phyloP scores from a whole-genome alignment of 2,113 vertebrate genomes.

The Sciurus niger region DNA sequence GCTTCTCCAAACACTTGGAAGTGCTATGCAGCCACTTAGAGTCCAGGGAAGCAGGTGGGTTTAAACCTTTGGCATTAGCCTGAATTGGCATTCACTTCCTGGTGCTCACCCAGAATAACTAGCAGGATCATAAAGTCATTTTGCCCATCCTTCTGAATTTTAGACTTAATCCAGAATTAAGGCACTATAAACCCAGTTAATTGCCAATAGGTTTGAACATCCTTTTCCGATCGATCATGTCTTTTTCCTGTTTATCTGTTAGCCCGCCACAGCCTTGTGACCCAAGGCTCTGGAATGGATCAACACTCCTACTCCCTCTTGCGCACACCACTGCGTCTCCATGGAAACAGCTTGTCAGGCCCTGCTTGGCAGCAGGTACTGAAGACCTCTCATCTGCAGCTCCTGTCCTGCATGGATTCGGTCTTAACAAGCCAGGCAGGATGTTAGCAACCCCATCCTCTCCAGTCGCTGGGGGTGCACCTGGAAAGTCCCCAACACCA shows the following conservation, averaged over 20 bases:
- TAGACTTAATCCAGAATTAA: conserved; percentile 74
- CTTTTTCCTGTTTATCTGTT: conserved; percentile 79
- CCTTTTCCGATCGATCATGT: conserved; percentile 57
- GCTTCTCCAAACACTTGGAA: conserved; percentile 45
- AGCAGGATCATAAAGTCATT: conserved; percentile 61
- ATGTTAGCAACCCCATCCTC: conserved; percentile 9
- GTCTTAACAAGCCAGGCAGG: conserved; percentile 43
- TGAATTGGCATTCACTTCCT: conserved; percentile 39
- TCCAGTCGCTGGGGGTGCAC: background rate
- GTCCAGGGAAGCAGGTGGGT: background rate
- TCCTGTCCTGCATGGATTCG: conserved; percentile 57
- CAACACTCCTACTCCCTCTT: conserved; percentile 74
- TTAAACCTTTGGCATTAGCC: conserved; percentile 20
- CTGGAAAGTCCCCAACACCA: background rate
- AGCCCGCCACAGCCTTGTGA: conserved; percentile 73
- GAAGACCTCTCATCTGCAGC: conserved; percentile 78
- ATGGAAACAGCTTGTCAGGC: conserved; percentile 82
- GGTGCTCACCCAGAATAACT: conserved; percentile 42
- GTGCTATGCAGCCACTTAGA: background rate
- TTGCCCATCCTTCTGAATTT: conserved; percentile 57
- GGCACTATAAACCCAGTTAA: conserved; percentile 49
- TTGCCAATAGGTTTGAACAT: conserved; percentile 63
- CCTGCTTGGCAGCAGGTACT: conserved; percentile 79
- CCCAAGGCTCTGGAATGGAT: conserved; percentile 79
- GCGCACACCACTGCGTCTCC: conserved; percentile 56